These are phyloP conservation scores for Athrips mouffetella DNA, from an alignment of 2,888 invertebrate species.

Conservation along the genomic window DNA sequence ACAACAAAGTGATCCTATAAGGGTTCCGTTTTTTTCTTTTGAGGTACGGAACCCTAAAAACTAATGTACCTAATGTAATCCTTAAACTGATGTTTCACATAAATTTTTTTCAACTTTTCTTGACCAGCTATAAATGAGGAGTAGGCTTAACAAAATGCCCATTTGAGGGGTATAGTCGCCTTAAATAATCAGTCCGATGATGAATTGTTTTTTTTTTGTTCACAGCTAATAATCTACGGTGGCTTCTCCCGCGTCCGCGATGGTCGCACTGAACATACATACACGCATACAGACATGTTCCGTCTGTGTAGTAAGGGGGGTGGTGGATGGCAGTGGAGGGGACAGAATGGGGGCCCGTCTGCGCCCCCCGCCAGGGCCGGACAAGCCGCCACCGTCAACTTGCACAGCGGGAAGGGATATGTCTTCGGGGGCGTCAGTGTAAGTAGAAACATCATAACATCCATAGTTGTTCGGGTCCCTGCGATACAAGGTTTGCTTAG, in stretches of 20 bases:
- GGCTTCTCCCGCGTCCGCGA: slow-evolving; percentile 66
- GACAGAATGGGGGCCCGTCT: slow-evolving; percentile 35
- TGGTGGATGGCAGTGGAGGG: slow-evolving; percentile 49
- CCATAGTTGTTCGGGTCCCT: too few species aligned
- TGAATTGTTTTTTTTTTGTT: background rate
- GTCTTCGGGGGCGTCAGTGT: slow-evolving; percentile 91
- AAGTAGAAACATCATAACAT: slow-evolving; percentile 34
- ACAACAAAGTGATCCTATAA: too few species aligned
- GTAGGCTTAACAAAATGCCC: too few species aligned
- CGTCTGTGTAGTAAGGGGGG: slow-evolving; percentile 33
- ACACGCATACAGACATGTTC: slow-evolving; percentile 69
- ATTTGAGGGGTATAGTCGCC: too few species aligned
- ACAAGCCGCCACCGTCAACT: slow-evolving; percentile 79
- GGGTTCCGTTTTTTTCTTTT: too few species aligned
- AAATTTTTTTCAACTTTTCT: too few species aligned
- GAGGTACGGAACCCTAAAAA: too few species aligned
- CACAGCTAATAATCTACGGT: slow-evolving; percentile 64
- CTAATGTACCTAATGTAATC: too few species aligned
- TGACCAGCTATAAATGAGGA: too few species aligned
- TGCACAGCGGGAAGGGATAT: slow-evolving; percentile 83
- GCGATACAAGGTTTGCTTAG: too few species aligned
- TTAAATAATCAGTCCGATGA: too few species aligned
- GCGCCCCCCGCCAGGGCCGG: slow-evolving; percentile 88
- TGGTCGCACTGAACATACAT: slow-evolving; percentile 56
- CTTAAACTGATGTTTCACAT: too few species aligned